Evolutionary conservation across 2,888 invertebrate species (phyloP), one percentile per base, ranked within the genome.

Genomic region (Philhelius pedissequus): DNA sequence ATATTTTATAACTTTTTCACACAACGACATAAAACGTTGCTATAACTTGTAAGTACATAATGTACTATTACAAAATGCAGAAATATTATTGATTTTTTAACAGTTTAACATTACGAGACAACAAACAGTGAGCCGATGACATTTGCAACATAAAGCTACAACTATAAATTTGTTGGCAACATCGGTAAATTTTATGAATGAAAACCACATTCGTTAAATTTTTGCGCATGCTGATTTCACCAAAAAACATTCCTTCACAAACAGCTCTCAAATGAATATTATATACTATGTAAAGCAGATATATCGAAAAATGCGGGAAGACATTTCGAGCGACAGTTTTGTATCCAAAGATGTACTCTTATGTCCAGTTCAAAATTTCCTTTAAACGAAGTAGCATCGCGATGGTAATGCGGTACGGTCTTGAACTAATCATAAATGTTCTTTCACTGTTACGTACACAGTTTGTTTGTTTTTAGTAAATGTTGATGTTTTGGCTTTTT

Each of bases 241-340:
- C 8, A 30, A 45, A n/a, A 32, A 48, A 32, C 4, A 27, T 45
- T n/a, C 45, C 32, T 43, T 30, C 1, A 38, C 2, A 62, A 43
- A 18, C 18, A 40, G 25, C 7, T 60, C 11, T 7, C 45, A n/a
- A n/a, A 5, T 48, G 30, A 20, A 32, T 7, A 25, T 11, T n/a
- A 22, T 25, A 13, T 7, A 13, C 22, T 30, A 43, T 27, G 40
- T 11, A 62, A n/a, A 30, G 9, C 11, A 30, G n/a, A 30, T 20
- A 20, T 20, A 64, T 45, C 30, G 27, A 8, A 64, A 62, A 64
- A 48, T 64, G 64, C 64, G 64, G 64, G 64, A 64, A 64, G 32
- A 64, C 13, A 32, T 48, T 60, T 4, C 3, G 22, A 43, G 18
- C n/a, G 40, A 62, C 62, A 62, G 13, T 60, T 38, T 38, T 38